Evolutionary conservation across 2,113 vertebrate genomes (phyloP).

Genomic region (Lycaon pictus): DNA sequence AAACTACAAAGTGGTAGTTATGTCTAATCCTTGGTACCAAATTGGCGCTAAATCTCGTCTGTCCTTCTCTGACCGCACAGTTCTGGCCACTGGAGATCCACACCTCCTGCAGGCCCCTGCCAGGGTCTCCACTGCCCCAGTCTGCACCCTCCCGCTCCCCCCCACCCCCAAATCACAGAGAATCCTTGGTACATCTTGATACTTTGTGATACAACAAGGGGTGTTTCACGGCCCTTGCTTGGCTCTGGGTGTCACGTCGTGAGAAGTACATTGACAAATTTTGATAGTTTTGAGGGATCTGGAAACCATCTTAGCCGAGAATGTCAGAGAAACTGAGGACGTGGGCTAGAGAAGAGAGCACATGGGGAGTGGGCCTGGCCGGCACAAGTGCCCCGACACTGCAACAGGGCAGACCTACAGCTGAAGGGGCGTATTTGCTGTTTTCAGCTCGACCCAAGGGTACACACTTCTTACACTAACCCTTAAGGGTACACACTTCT

Average conservation of each 20-base stretch:
- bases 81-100: not conserved
- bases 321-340: not conserved
- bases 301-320: not conserved
- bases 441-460: not conserved
- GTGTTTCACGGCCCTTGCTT: not conserved
- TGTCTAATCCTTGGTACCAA: not conserved
- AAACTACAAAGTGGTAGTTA: not conserved
- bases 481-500: too few relatives aligned
- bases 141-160: too few relatives aligned
- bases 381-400: fast-evolving
- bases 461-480: not conserved
- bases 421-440: not conserved
- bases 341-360: not conserved
- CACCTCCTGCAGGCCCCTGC: not conserved
- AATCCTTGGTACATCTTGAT: too few relatives aligned
- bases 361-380: fast-evolving
- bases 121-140: not conserved
- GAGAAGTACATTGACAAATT: constrained; percentile 33
- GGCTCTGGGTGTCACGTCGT: constrained; percentile 9
- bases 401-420: not conserved
- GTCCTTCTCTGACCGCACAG: not conserved
- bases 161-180: too few relatives aligned
- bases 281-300: not conserved
- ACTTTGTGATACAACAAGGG: not conserved
- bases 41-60: not conserved